These are phyloP conservation scores for Protula sp. DNA, from an alignment of 2,888 invertebrate genomes.

Conservation along the genomic window DNA sequence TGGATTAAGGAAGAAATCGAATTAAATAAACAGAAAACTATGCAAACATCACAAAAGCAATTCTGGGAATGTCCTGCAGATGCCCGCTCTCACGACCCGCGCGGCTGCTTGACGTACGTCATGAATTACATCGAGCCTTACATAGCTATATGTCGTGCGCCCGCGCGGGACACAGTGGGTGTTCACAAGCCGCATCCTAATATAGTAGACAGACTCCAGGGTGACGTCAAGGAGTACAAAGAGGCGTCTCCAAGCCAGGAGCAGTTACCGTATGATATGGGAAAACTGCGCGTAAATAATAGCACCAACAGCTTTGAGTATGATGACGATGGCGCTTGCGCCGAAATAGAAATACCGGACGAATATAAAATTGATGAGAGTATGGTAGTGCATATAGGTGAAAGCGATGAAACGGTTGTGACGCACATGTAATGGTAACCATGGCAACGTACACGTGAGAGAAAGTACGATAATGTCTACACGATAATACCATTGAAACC, in stretches of 20 bases:
- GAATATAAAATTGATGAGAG: neutral
- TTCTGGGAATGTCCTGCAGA: conserved; percentile 41
- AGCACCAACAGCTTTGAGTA: neutral
- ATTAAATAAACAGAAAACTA: conserved; percentile 37
- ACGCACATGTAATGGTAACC: too few relatives aligned
- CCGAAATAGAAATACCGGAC: neutral
- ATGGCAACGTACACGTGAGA: too few relatives aligned
- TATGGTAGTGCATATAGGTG: too few relatives aligned
- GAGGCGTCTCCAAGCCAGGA: neutral
- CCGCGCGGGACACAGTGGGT: neutral
- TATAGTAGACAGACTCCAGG: conserved; percentile 32
- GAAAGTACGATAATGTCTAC: too few relatives aligned
- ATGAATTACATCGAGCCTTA: conserved; percentile 31
- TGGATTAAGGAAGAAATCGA: conserved; percentile 47
- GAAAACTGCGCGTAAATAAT: too few relatives aligned
- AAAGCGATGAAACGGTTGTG: too few relatives aligned
- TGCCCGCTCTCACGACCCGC: conserved; percentile 37
- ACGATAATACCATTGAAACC: too few relatives aligned
- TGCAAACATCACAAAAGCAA: conserved; percentile 31
- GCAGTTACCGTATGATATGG: too few relatives aligned
- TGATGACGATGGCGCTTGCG: neutral
- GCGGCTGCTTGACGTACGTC: conserved; percentile 43
- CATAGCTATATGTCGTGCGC: too few relatives aligned
- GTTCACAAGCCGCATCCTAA: conserved; percentile 44
- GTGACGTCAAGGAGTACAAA: conserved; percentile 1